phyloP scores from a whole-genome alignment of 2,888 invertebrate species.

The Lasioglossum vierecki region DNA sequence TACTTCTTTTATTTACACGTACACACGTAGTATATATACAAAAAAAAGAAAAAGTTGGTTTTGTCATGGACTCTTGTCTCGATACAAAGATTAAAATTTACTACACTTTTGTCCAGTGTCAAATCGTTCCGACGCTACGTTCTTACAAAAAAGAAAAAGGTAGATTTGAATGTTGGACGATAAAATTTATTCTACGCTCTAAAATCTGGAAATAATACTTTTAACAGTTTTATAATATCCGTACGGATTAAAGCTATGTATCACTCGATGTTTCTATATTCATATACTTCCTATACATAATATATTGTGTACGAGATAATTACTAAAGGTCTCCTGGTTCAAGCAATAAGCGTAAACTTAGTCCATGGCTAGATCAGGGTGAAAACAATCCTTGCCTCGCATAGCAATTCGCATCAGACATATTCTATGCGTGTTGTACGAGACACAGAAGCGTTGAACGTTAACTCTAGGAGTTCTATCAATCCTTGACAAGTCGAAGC shows the following conservation, averaged over 20 bases:
- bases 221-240: conserved; percentile 46
- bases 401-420: conserved; percentile 63
- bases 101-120: conserved; percentile 36
- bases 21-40: conserved; percentile 48
- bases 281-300: conserved; percentile 31
- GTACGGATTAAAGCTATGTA: conserved; percentile 52
- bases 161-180: conserved; percentile 24
- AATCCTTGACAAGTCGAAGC: conserved; percentile 53
- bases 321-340: conserved; percentile 58
- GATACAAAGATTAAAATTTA: conserved; percentile 41
- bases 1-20: conserved; percentile 42
- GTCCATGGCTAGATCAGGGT: conserved; percentile 66
- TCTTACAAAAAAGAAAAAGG: conserved; percentile 10
- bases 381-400: conserved; percentile 73
- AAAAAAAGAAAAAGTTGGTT: conserved; percentile 31
- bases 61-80: conserved; percentile 60
- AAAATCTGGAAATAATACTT: conserved; percentile 58
- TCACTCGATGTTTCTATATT: conserved; percentile 24
- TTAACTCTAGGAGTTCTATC: conserved; percentile 32
- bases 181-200: conserved; percentile 28
- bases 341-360: conserved; percentile 72
- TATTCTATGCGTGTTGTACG: conserved; percentile 61
- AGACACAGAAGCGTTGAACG: conserved; percentile 34
- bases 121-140: conserved; percentile 16
- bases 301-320: conserved; percentile 17